phyloP scores from a whole-genome alignment of 2,113 vertebrate genomes.

The Carassius carassius region DNA sequence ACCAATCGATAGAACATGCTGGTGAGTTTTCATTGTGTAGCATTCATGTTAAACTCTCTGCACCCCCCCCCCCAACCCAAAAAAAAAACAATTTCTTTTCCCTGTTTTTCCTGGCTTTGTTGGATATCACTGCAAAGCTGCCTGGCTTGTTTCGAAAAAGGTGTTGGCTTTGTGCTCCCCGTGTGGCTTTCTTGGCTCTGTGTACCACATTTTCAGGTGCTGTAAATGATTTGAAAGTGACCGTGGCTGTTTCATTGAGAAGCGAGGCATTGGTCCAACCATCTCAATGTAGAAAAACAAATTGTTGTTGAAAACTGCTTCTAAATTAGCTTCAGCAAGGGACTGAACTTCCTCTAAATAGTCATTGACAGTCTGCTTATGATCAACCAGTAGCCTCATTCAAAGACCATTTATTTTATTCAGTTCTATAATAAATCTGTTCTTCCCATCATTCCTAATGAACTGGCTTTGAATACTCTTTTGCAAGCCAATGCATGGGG shows the following conservation, averaged over 20 bases:
- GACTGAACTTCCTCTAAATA: conserved; percentile 27
- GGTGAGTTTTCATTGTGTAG: background rate
- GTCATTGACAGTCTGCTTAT: conserved; percentile 27
- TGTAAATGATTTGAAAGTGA: background rate
- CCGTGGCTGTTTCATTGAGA: background rate
- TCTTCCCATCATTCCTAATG: conserved; percentile 19
- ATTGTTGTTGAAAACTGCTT: background rate
- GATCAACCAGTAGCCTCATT: conserved; percentile 5
- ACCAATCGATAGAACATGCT: conserved; percentile 2
- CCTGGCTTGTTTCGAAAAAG: background rate
- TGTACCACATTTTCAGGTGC: conserved; percentile 15
- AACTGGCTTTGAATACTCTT: background rate
- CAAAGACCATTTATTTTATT: conserved; percentile 16
- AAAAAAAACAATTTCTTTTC: background rate
- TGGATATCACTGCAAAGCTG: conserved; percentile 14
- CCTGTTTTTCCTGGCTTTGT: conserved; percentile 14
- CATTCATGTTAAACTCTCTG: background rate
- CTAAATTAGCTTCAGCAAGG: background rate
- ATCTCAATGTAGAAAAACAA: conserved; percentile 3
- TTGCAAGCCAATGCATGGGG: background rate
- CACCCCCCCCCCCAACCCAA: background rate
- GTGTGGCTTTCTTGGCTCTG: background rate
- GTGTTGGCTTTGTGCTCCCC: conserved; percentile 1
- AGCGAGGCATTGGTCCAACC: conserved; percentile 6
- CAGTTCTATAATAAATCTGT: conserved; percentile 10